Percentiles rank a stretch among this genome's conserved stretches.
These are phyloP conservation scores for Pogona vitticeps DNA, from an alignment of 2,113 vertebrate genomes.

Conservation along the genomic window DNA sequence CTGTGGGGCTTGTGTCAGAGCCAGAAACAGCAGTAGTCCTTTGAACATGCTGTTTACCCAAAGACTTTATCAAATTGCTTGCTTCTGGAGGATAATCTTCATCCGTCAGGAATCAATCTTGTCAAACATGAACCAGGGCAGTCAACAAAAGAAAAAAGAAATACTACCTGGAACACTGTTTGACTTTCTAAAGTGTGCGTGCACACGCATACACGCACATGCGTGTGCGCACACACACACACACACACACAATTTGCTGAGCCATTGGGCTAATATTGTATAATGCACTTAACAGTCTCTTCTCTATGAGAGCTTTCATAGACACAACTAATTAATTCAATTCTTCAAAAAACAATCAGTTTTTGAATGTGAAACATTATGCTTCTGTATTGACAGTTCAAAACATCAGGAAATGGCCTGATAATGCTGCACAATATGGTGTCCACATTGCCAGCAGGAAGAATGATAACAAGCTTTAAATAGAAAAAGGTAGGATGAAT, in stretches of 20 bases:
- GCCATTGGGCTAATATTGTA: background rate
- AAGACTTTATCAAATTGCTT: constrained; percentile 23
- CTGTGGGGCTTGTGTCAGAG: background rate
- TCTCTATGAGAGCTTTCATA: background rate
- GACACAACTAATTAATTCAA: background rate
- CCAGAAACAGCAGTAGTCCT: constrained; percentile 19
- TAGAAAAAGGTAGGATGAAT: too few relatives aligned
- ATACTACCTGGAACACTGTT: background rate
- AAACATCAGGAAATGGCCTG: too few relatives aligned
- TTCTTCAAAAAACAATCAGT: background rate
- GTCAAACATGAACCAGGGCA: constrained; percentile 21
- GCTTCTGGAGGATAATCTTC: constrained; percentile 6
- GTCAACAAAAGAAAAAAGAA: background rate
- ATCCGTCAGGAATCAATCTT: background rate
- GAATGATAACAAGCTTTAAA: too few relatives aligned
- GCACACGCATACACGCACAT: background rate
- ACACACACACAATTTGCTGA: background rate
- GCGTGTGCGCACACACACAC: too few relatives aligned
- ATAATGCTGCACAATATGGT: too few relatives aligned
- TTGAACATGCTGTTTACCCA: background rate
- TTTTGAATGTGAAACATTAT: too few relatives aligned
- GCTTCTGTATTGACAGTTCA: too few relatives aligned
- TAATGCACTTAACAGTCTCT: background rate
- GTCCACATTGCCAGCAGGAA: too few relatives aligned
- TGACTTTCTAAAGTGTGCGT: background rate